phyloP scores from a whole-genome alignment of 2,888 invertebrate genomes.

The Lobophora halterata region DNA sequence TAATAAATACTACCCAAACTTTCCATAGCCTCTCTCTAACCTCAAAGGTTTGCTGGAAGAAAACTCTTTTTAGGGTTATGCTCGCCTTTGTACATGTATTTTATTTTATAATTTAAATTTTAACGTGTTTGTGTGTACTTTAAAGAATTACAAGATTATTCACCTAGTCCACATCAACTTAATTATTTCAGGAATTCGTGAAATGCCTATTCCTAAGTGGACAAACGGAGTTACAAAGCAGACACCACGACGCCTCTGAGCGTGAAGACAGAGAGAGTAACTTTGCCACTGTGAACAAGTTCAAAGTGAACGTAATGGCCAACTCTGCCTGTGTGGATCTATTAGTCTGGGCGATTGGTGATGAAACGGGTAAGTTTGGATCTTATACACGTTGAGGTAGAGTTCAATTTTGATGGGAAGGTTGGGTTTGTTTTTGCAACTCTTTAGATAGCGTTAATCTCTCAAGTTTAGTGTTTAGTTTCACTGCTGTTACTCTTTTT shows the following conservation, averaged over 20 bases:
- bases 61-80: too few relatives aligned
- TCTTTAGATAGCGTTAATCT: too few relatives aligned
- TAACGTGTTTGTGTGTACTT: too few relatives aligned
- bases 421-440: background rate
- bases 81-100: too few relatives aligned
- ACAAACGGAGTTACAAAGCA: conserved; percentile 94
- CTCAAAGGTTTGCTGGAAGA: too few relatives aligned
- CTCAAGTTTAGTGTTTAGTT: too few relatives aligned
- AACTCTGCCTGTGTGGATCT: conserved; percentile 98
- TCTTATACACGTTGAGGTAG: conserved; percentile 9
- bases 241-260: conserved; percentile 92
- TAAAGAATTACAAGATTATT: too few relatives aligned
- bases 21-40: too few relatives aligned
- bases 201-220: conserved; percentile 94
- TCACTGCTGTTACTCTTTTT: too few relatives aligned
- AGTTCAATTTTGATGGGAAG: background rate
- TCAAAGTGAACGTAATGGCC: conserved; percentile 97
- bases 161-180: too few relatives aligned
- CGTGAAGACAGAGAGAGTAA: conserved; percentile 91
- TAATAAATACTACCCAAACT: too few relatives aligned
- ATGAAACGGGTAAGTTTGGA: conserved; percentile 90
- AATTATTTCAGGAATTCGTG: conserved; percentile 89
- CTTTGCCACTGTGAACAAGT: conserved; percentile 91
- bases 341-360: conserved; percentile 98
- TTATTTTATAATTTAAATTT: too few relatives aligned